Conservation (phyloP, 2,113 vertebrate species). For the Garra rufa region DNA sequence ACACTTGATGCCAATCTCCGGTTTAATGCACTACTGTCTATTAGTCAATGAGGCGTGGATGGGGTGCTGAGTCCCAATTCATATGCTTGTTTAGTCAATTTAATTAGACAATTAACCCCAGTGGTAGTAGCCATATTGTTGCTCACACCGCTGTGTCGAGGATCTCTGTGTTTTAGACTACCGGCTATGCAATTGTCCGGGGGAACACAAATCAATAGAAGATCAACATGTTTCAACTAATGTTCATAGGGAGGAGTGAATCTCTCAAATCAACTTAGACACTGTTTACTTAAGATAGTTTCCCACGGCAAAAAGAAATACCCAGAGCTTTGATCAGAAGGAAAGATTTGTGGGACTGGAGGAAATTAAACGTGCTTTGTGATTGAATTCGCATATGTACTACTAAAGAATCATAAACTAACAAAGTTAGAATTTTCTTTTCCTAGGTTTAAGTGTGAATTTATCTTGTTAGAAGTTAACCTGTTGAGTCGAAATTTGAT, state of each 20-base stretch:
- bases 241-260: constrained; percentile 67
- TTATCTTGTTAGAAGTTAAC: not conserved
- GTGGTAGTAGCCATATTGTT: constrained; percentile 59
- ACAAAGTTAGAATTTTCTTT: not conserved
- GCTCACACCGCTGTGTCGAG: constrained; percentile 32
- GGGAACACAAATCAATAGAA: constrained; percentile 75
- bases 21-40: not conserved
- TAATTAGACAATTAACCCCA: constrained; percentile 69
- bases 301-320: constrained; percentile 60
- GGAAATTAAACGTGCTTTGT: not conserved
- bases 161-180: constrained; percentile 61
- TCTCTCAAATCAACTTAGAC: constrained; percentile 73
- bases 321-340: constrained; percentile 42
- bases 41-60: constrained; percentile 22
- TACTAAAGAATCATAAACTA: constrained; percentile 25
- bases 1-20: not conserved
- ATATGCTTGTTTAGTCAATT: constrained; percentile 26
- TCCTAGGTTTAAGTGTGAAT: not conserved
- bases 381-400: not conserved
- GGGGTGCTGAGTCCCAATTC: constrained; percentile 30
- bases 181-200: constrained; percentile 65
- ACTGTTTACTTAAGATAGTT: constrained; percentile 70
- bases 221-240: constrained; percentile 76
- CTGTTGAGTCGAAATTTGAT: not conserved
- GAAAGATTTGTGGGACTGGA: not conserved